Evolutionary conservation across 2,888 invertebrate species (phyloP), one percentile per base, ranked within the genome.

Genomic region (Digitonthophagus gazella): DNA sequence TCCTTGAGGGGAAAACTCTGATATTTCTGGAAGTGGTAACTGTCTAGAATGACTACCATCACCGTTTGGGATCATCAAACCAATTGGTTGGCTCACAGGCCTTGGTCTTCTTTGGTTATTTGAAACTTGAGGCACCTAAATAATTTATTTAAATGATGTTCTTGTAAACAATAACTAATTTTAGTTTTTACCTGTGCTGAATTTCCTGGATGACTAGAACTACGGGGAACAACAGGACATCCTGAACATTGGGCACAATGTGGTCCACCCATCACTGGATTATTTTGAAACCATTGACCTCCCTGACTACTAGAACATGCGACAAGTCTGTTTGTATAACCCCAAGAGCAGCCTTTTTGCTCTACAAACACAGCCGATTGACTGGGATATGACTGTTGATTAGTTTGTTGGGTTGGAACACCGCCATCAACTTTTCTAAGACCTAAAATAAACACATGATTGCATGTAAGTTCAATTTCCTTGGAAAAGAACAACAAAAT

Each of bases 301-400:
- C 75, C 75, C 55, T 80, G 81, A 16, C 69, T 72, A 20, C 76
- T 72, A 11, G 79, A 79, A 58, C 76, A 75, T 6, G 80, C 78
- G 15, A 84, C 80, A 15, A 84, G 72, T 16, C 84, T 79, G 71
- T 84, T 85, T 72, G 80, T 83, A 74, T 85, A 85, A n/a, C 83
- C 83, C 83, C 85, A 85, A 64, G 82, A 80, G 67, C 82, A 82
- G 65, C 82, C 82, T 75, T 84, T 84, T 57, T 83, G 82, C 72
- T 84, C 84, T n/a, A 84, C 83, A 74, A 82, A 85, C 11, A 85
- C 85, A 2, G 85, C 85, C 15, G 85, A 80, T 74, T 85, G 84
- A 73, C 81, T 84, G 69, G 77, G 80, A 73, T 76, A 67, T 58
- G 71, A 63, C 15, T 61, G 66, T 67, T 68, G 68, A 6, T 44